Conservation (phyloP, 1,140 invertebrate species). For the Pemphigus obesinymphae region DNA sequence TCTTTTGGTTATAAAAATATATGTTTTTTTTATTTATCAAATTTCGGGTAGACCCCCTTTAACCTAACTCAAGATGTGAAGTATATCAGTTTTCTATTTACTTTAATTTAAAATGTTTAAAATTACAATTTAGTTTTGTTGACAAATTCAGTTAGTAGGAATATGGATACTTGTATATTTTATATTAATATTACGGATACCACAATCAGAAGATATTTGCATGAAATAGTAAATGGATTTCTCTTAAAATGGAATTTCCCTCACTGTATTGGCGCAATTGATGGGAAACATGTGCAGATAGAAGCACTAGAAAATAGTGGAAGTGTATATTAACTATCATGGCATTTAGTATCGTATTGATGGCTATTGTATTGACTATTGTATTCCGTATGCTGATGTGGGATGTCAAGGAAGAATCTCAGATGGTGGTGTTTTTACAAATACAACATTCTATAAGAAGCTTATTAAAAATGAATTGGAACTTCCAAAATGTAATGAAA, state of each 20-base stretch:
- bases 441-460: not conserved
- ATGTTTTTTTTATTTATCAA: too few relatives aligned
- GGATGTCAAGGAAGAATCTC: slow-evolving; percentile 46
- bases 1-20: too few relatives aligned
- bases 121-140: too few relatives aligned
- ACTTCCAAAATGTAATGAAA: too few relatives aligned
- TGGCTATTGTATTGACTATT: slow-evolving; percentile 48
- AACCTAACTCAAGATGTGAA: too few relatives aligned
- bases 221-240: slow-evolving; percentile 49
- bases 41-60: too few relatives aligned
- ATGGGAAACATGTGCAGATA: slow-evolving; percentile 53
- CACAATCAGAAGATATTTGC: slow-evolving; percentile 44
- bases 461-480: not conserved
- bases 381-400: slow-evolving; percentile 48
- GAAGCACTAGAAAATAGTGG: slow-evolving; percentile 48
- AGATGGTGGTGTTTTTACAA: slow-evolving; percentile 46
- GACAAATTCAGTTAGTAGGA: too few relatives aligned
- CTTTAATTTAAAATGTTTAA: too few relatives aligned
- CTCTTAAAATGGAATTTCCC: slow-evolving; percentile 53
- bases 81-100: too few relatives aligned
- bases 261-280: slow-evolving; percentile 52
- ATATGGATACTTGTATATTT: too few relatives aligned
- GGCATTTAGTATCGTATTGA: slow-evolving; percentile 51
- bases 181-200: too few relatives aligned
- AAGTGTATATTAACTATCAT: slow-evolving; percentile 55